Conservation (phyloP, 2,797 vertebrate genomes). For the Mormyrops boulengeri region DNA sequence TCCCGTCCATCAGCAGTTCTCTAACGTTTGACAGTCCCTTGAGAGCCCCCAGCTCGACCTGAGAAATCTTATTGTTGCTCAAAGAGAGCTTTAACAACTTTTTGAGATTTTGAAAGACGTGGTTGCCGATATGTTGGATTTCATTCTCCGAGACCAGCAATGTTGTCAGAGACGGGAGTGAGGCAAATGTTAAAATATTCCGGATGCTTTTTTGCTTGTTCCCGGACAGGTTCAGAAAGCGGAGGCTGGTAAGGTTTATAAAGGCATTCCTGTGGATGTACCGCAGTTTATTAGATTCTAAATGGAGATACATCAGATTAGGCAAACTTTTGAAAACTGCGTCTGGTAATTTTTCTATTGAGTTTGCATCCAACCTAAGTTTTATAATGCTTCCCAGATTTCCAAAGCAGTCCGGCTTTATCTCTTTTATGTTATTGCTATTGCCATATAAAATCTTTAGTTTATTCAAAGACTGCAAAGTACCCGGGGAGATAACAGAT, state of each 20-base stretch:
- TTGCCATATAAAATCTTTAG: slow-evolving; percentile 81
- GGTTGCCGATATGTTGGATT: slow-evolving; percentile 67
- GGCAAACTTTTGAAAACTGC: slow-evolving; percentile 73
- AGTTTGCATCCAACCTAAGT: slow-evolving; percentile 81
- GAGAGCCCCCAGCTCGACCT: slow-evolving; percentile 68
- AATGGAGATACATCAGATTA: slow-evolving; percentile 79
- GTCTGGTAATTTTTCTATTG: slow-evolving; percentile 70
- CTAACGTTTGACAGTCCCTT: slow-evolving; percentile 70
- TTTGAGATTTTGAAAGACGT: slow-evolving; percentile 77
- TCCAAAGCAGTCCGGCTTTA: slow-evolving; percentile 67
- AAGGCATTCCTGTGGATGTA: slow-evolving; percentile 81
- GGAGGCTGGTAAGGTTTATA: slow-evolving; percentile 71
- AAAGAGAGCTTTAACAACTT: slow-evolving; percentile 75
- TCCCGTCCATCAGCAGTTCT: slow-evolving; percentile 78
- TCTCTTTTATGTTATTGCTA: slow-evolving; percentile 70
- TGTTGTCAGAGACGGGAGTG: slow-evolving; percentile 70
- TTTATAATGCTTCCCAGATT: slow-evolving; percentile 74
- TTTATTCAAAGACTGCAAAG: slow-evolving; percentile 70
- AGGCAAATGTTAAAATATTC: slow-evolving; percentile 69
- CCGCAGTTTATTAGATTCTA: slow-evolving; percentile 82
- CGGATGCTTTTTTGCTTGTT: slow-evolving; percentile 77
- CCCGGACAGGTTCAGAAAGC: slow-evolving; percentile 81
- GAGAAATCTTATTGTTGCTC: slow-evolving; percentile 73
- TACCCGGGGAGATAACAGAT: slow-evolving; percentile 61
- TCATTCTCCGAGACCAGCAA: slow-evolving; percentile 80